A percentile compares a stretch with the other conserved stretches of the same genome.
These are phyloP conservation scores for Nineta flava DNA, from an alignment of 2,888 invertebrate genomes.

Conservation along the genomic window DNA sequence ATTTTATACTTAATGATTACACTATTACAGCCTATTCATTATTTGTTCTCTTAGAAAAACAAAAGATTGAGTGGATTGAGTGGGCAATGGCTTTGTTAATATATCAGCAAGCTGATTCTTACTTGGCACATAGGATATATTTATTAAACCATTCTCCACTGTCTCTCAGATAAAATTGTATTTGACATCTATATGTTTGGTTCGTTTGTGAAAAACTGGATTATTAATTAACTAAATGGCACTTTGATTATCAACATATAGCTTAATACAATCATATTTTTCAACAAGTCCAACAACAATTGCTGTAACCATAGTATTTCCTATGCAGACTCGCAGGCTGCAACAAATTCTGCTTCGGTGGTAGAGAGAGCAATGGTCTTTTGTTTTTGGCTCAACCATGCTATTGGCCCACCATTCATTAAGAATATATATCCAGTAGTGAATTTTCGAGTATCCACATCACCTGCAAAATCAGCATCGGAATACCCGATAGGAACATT, in stretches of 20 bases:
- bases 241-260: conserved; percentile 1
- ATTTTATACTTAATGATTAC: too few species aligned
- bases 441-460: conserved; percentile 10
- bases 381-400: conserved; percentile 11
- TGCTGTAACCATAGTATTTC: not conserved
- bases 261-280: not conserved
- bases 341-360: conserved; percentile 4
- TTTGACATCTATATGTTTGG: not conserved
- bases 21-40: too few species aligned
- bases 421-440: conserved; percentile 11
- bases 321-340: not conserved
- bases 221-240: not conserved
- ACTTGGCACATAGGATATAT: not conserved
- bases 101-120: not conserved
- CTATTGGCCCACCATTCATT: conserved; percentile 9
- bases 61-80: too few species aligned
- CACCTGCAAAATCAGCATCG: conserved; percentile 12
- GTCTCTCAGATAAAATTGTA: not conserved
- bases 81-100: not conserved
- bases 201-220: too few species aligned
- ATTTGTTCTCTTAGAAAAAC: too few species aligned
- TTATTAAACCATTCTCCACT: not conserved
- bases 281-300: too few species aligned
- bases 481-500: conserved; percentile 9
- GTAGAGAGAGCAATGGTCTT: conserved; percentile 5